A percentile compares a stretch with the other conserved stretches of the same genome.
These are phyloP conservation scores for Phaethon lepturus DNA, from an alignment of 2,113 vertebrate species.

Conservation along the genomic window DNA sequence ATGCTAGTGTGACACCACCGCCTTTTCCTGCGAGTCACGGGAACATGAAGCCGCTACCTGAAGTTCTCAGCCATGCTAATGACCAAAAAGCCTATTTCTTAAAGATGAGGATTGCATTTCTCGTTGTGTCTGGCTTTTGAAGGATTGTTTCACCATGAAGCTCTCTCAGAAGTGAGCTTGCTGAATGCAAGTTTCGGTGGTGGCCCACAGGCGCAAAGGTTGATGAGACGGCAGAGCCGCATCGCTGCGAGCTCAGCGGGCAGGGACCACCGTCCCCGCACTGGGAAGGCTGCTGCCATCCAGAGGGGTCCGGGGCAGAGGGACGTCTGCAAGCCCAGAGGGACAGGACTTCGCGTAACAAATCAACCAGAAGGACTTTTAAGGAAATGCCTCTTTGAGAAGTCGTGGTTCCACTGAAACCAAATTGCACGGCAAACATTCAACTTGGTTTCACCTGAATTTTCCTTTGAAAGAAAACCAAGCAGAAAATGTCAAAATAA, in stretches of 20 bases:
- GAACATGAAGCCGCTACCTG: background rate
- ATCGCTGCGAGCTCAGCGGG: fast-evolving
- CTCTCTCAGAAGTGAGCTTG: background rate
- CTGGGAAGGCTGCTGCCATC: background rate
- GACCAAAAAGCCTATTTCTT: background rate
- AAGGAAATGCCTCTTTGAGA: background rate
- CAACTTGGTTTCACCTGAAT: background rate
- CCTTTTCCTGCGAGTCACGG: background rate
- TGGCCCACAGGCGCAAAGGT: background rate
- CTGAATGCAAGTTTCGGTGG: fast-evolving
- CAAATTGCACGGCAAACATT: background rate
- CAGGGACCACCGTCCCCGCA: background rate
- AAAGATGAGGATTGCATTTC: background rate
- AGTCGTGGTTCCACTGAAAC: background rate
- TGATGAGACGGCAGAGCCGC: background rate
- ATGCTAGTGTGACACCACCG: background rate
- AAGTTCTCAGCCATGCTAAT: background rate
- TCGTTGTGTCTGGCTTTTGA: background rate
- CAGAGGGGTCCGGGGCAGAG: background rate
- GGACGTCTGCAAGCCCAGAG: fast-evolving
- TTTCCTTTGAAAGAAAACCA: background rate
- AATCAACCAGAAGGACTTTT: background rate
- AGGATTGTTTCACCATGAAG: background rate
- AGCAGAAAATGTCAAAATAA: slow-evolving; percentile 5
- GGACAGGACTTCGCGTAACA: background rate